These are phyloP conservation scores for Miichthys miiuy DNA, from an alignment of 2,797 vertebrate genomes.

Conservation along the genomic window DNA sequence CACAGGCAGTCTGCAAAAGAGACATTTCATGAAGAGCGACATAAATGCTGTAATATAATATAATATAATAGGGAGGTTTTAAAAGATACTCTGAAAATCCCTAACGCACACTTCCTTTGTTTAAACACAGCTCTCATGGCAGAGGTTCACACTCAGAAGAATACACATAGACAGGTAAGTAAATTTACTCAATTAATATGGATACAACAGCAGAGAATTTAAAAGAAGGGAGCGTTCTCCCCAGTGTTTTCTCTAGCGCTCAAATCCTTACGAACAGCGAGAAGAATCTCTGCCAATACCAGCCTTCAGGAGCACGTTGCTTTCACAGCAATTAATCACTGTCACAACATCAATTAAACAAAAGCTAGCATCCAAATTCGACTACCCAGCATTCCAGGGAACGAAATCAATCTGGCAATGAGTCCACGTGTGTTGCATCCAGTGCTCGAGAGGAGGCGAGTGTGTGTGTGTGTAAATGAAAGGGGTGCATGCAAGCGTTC, in stretches of 20 bases:
- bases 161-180: slow-evolving; percentile 3
- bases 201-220: slow-evolving; percentile 14
- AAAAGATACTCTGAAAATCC: slow-evolving; percentile 17
- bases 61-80: slow-evolving; percentile 20
- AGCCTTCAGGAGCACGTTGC: slow-evolving; percentile 72
- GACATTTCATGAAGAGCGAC: slow-evolving; percentile 12
- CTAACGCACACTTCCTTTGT: neutral
- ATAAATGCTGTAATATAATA: slow-evolving; percentile 21
- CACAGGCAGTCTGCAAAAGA: neutral
- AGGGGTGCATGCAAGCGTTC: neutral
- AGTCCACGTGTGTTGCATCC: slow-evolving; percentile 24
- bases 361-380: slow-evolving; percentile 68
- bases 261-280: slow-evolving; percentile 47
- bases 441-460: slow-evolving; percentile 31
- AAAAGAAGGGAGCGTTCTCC: neutral
- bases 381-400: slow-evolving; percentile 69
- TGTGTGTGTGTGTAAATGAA: neutral
- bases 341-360: slow-evolving; percentile 84
- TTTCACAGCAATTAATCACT: slow-evolving; percentile 81
- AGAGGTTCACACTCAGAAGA: neutral
- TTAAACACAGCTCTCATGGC: neutral
- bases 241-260: slow-evolving; percentile 32
- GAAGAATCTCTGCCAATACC: slow-evolving; percentile 57
- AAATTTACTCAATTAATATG: slow-evolving; percentile 38
- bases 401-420: slow-evolving; percentile 65